Conservation (phyloP, 2,888 invertebrate species). For the Petrolisthes cinctipes region DNA sequence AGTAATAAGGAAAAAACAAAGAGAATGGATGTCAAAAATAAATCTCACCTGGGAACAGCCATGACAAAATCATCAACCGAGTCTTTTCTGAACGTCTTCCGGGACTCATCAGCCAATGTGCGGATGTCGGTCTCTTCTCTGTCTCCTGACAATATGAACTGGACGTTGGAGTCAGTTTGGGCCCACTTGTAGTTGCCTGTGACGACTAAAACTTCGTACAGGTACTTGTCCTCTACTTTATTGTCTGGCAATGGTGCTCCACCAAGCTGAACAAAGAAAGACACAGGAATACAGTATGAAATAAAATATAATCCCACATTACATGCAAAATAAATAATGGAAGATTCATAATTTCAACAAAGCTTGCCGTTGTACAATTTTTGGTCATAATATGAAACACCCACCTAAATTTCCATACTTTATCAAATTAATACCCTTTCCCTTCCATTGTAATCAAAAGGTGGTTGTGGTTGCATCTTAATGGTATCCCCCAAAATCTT, state of each 20-base stretch:
- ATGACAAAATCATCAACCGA: constrained; percentile 69
- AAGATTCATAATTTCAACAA: too few species aligned
- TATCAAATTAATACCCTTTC: too few species aligned
- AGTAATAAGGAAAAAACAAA: neutral
- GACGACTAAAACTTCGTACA: constrained; percentile 69
- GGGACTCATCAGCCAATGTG: constrained; percentile 66
- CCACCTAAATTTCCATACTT: too few species aligned
- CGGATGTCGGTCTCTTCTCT: constrained; percentile 68
- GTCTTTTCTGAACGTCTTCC: constrained; percentile 68
- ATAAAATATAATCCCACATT: too few species aligned
- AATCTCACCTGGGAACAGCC: constrained; percentile 67
- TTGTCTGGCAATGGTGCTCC: constrained; percentile 69
- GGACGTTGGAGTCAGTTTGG: constrained; percentile 66
- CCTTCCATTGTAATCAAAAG: too few species aligned
- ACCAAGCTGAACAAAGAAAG: constrained; percentile 67
- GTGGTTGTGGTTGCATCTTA: too few species aligned
- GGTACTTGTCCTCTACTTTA: constrained; percentile 68
- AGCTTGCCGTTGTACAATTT: too few species aligned
- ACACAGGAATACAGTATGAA: too few species aligned
- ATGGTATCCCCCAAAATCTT: too few species aligned
- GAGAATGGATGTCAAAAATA: neutral
- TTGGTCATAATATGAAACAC: too few species aligned
- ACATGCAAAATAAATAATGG: too few species aligned
- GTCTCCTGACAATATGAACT: constrained; percentile 68
- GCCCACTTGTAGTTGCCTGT: constrained; percentile 67